These are phyloP conservation scores for Zaprionus capensis DNA, from an alignment of 1,140 invertebrate species.

Conservation along the genomic window DNA sequence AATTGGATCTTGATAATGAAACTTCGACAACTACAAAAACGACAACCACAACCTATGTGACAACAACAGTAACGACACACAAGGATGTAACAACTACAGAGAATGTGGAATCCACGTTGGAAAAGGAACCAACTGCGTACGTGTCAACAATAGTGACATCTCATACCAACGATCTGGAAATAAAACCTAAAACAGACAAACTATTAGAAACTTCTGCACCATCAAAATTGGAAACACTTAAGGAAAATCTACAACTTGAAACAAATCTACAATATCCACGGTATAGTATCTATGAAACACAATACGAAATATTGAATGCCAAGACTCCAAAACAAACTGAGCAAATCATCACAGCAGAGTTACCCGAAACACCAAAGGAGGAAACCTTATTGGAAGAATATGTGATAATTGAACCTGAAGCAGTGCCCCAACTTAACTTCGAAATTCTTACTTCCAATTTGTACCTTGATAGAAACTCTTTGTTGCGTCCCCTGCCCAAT, in stretches of 20 bases:
- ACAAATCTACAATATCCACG: constrained; percentile 21
- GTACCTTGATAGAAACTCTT: constrained; percentile 54
- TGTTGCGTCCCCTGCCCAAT: constrained; percentile 48
- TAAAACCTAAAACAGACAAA: constrained; percentile 13
- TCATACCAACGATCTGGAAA: constrained; percentile 50
- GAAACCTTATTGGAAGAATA: constrained; percentile 57
- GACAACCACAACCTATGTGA: constrained; percentile 70
- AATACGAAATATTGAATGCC: constrained; percentile 43
- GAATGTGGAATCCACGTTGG: background rate
- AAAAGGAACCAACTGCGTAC: constrained; percentile 51
- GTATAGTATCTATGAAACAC: constrained; percentile 42
- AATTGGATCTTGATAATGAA: constrained; percentile 27
- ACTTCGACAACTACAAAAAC: constrained; percentile 30
- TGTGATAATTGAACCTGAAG: constrained; percentile 79
- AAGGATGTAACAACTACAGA: constrained; percentile 48
- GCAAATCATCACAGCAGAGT: background rate
- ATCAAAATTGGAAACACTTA: constrained; percentile 28
- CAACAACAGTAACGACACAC: constrained; percentile 74
- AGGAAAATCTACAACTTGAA: constrained; percentile 36
- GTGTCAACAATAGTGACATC: constrained; percentile 68
- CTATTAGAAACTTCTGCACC: constrained; percentile 1
- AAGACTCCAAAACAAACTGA: constrained; percentile 17
- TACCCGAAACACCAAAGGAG: constrained; percentile 19
- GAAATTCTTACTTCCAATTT: constrained; percentile 70
- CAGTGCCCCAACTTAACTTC: constrained; percentile 62